A percentile compares a stretch with the other conserved stretches of the same genome.
Conservation (phyloP, 2,888 invertebrate genomes). For the Tenthredo amoena region DNA sequence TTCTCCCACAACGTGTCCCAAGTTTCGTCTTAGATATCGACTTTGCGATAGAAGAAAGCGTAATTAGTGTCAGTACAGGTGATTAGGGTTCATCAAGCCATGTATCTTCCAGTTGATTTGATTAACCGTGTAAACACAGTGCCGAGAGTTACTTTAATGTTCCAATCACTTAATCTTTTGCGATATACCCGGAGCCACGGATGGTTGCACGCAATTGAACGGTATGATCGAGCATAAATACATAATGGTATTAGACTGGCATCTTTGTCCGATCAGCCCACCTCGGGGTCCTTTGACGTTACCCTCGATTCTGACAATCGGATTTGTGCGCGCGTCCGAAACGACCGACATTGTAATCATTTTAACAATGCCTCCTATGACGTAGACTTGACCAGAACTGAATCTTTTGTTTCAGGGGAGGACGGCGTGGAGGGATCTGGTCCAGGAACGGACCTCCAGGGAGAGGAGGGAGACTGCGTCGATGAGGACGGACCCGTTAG, state of each 20-base stretch:
- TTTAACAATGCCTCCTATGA: conserved; percentile 15
- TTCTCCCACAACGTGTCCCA: neutral
- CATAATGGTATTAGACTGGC: conserved; percentile 22
- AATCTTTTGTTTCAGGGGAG: conserved; percentile 80
- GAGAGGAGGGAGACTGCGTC: conserved; percentile 82
- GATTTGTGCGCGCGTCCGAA: neutral
- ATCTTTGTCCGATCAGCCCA: conserved; percentile 4
- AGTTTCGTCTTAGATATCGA: conserved; percentile 5
- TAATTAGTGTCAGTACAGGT: conserved; percentile 32
- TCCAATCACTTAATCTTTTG: conserved; percentile 27
- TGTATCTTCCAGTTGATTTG: conserved; percentile 14
- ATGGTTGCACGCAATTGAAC: conserved; percentile 48
- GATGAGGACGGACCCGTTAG: conserved; percentile 81
- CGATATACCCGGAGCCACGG: conserved; percentile 39
- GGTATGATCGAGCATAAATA: conserved; percentile 46
- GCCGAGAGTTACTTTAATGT: conserved; percentile 21
- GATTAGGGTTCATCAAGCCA: conserved; percentile 22
- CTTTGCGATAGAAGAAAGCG: neutral
- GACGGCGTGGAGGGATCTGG: conserved; percentile 76
- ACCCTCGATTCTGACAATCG: conserved; percentile 27
- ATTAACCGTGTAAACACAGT: conserved; percentile 18
- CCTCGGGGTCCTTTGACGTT: conserved; percentile 36
- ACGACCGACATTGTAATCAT: conserved; percentile 1
- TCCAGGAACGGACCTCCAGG: conserved; percentile 77
- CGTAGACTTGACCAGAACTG: conserved; percentile 28